phyloP scores from a whole-genome alignment of 2,113 vertebrate genomes.

The Tychaedon coryphoeus region DNA sequence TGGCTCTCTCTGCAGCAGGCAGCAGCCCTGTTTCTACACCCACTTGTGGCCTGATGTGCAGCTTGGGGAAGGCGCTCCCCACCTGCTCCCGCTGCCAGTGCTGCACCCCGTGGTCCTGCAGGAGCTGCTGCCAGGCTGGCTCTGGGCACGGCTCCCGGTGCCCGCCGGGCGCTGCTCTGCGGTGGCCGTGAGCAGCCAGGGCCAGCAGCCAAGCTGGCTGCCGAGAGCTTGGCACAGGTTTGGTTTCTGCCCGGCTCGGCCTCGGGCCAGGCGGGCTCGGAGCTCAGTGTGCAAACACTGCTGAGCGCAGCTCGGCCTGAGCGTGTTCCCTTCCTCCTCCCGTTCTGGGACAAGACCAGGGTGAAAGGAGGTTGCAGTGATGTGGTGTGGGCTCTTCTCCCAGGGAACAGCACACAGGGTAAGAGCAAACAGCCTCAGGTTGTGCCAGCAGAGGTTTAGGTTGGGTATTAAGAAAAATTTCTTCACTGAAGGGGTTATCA shows the following conservation, averaged over 20 bases:
- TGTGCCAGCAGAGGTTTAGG: neutral
- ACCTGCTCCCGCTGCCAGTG: accelerated
- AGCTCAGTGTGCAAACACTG: neutral
- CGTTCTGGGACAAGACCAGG: neutral
- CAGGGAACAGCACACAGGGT: neutral
- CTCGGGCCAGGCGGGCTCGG: neutral
- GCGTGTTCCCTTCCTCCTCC: neutral
- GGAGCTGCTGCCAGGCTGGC: neutral
- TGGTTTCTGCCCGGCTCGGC: neutral
- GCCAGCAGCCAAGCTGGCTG: neutral
- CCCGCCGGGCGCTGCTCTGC: neutral
- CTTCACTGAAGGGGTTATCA: neutral
- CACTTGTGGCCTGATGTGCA: accelerated
- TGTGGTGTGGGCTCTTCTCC: neutral
- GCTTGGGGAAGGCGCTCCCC: neutral
- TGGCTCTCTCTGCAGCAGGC: neutral
- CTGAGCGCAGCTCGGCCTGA: neutral
- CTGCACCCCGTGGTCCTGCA: accelerated
- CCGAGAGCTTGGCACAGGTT: neutral
- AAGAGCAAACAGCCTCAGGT: neutral
- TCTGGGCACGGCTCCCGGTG: neutral
- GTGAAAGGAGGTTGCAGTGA: neutral
- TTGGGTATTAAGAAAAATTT: neutral
- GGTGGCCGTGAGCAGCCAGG: accelerated
- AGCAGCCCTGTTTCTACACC: neutral